Evolutionary conservation across 2,888 invertebrate genomes (phyloP).

Genomic region (Agrilus cyanescens): DNA sequence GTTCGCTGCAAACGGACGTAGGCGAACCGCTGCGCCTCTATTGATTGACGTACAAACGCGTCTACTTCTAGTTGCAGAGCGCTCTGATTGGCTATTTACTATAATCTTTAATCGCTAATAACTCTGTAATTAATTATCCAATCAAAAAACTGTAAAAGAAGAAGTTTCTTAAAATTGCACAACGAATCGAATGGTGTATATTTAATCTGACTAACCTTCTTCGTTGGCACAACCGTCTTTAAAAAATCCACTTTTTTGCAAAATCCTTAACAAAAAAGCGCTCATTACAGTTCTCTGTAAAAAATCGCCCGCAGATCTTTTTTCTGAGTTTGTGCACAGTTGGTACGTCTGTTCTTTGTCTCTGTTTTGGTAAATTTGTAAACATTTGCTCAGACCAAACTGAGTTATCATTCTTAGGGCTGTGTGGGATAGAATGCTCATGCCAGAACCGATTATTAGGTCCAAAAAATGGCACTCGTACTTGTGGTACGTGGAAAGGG

Average conservation of each 20-base stretch:
- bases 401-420: slow-evolving; percentile 70
- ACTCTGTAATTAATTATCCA: not conserved
- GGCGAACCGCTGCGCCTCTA: too few relatives aligned
- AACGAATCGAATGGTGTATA: not conserved
- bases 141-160: not conserved
- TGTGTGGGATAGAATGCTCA: slow-evolving; percentile 67
- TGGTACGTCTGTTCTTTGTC: slow-evolving; percentile 42
- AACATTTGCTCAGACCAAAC: slow-evolving; percentile 39
- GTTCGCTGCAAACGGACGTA: too few relatives aligned
- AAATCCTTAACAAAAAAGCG: slow-evolving; percentile 57
- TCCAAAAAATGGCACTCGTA: slow-evolving; percentile 66
- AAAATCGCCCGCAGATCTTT: slow-evolving; percentile 54
- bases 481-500: slow-evolving; percentile 54
- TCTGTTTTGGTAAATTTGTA: slow-evolving; percentile 39
- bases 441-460: slow-evolving; percentile 61
- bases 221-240: slow-evolving; percentile 33
- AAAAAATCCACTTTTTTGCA: slow-evolving; percentile 59
- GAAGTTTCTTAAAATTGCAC: not conserved
- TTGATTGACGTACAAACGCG: too few relatives aligned
- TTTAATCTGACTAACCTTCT: slow-evolving; percentile 22
- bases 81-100: not conserved
- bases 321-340: slow-evolving; percentile 52
- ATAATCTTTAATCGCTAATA: too few relatives aligned
- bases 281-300: slow-evolving; percentile 68
- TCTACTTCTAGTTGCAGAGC: not conserved